Conservation (phyloP, 2,888 invertebrate genomes). For the Tipula lateralis region DNA sequence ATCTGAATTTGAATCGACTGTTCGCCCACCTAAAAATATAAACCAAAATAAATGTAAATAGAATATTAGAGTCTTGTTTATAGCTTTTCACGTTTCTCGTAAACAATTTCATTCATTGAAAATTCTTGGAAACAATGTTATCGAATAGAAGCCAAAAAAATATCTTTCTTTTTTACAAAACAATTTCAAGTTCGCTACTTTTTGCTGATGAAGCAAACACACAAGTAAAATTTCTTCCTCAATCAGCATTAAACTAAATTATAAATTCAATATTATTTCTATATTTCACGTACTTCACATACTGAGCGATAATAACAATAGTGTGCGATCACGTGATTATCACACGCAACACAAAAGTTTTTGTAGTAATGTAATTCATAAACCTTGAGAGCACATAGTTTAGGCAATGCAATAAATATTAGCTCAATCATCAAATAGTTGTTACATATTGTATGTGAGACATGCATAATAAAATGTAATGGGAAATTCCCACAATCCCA, state of each 20-base stretch:
- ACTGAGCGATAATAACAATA: not conserved
- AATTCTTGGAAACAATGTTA: not conserved
- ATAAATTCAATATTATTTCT: not conserved
- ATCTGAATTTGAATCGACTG: constrained; percentile 63
- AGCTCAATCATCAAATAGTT: too few species aligned
- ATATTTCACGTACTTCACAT: not conserved
- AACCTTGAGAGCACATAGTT: too few species aligned
- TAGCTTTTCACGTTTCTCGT: not conserved
- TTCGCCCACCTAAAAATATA: constrained; percentile 43
- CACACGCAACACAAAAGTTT: not conserved
- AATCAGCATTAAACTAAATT: not conserved
- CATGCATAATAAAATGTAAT: too few species aligned
- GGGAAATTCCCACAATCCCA: too few species aligned
- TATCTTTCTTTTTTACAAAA: not conserved
- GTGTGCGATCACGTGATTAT: not conserved
- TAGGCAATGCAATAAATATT: too few species aligned
- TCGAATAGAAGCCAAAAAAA: not conserved
- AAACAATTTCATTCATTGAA: not conserved
- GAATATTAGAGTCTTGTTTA: not conserved
- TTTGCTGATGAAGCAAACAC: not conserved
- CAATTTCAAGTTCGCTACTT: not conserved
- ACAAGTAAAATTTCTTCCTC: not conserved
- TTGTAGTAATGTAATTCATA: too few species aligned
- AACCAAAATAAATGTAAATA: not conserved
- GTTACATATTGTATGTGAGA: too few species aligned